Evolutionary conservation across 1,140 invertebrate genomes (phyloP).

Genomic region (Drosophila nigromelanica): DNA sequence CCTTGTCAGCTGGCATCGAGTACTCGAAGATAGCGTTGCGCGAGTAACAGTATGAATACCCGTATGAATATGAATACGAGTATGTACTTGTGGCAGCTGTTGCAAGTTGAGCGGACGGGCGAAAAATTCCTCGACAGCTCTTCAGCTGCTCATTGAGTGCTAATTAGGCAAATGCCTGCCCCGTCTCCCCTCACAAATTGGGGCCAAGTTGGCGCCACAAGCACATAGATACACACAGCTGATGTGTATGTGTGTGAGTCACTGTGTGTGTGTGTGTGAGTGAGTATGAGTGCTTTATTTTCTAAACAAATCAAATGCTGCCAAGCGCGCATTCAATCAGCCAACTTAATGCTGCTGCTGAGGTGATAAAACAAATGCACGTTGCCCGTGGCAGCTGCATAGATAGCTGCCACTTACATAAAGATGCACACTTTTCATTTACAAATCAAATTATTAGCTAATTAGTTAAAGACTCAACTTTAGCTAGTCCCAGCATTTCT

Average conservation of each 20-base stretch:
- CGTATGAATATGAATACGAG: slow-evolving; percentile 24
- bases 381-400: slow-evolving; percentile 25
- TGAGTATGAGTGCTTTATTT: slow-evolving; percentile 77
- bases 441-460: slow-evolving; percentile 69
- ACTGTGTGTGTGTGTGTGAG: too few species aligned
- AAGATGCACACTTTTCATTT: slow-evolving; percentile 14
- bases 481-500: not conserved
- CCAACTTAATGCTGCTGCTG: slow-evolving; percentile 48
- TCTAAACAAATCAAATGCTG: slow-evolving; percentile 81
- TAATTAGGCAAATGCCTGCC: slow-evolving; percentile 76
- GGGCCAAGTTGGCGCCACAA: slow-evolving; percentile 79
- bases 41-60: not conserved
- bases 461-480: slow-evolving; percentile 50
- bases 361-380: slow-evolving; percentile 76
- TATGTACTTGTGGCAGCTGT: slow-evolving; percentile 24
- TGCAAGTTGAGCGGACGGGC: slow-evolving; percentile 30
- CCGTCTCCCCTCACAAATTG: slow-evolving; percentile 54
- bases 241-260: slow-evolving; percentile 42
- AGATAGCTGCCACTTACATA: slow-evolving; percentile 12
- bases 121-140: slow-evolving; percentile 37
- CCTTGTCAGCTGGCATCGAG: slow-evolving; percentile 42
- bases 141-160: slow-evolving; percentile 66
- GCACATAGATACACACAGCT: slow-evolving; percentile 48
- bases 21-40: slow-evolving; percentile 21
- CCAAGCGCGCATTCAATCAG: slow-evolving; percentile 74